Base-by-base conservation (phyloP, 2,888 invertebrate genomes). In the Mesorhabditis belari region DNA sequence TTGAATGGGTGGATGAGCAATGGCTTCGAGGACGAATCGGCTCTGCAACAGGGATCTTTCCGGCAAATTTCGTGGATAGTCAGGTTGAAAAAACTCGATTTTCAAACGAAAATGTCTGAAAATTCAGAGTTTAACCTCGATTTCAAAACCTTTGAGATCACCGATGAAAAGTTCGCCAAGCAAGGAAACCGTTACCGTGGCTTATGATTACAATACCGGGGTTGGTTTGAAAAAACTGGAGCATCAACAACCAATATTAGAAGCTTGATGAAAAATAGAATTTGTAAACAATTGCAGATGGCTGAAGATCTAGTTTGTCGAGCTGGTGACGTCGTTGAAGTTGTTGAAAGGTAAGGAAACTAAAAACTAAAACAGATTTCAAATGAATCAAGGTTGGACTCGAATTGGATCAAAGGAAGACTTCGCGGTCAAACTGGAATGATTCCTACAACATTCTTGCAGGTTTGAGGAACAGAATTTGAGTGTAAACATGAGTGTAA, bases 11-110 rank as follows among this genome's bases (percentile, higher is more conserved):
- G 9, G 69, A 65, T 55, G 66, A 63, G 9, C 76, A 78, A 58
- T 78, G 78, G 78, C 59, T 76, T 2, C 66, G 70, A n/a, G 78
- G 78, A 12, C 69, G 75, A 49, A 57, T 58, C 9, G 57, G 62
- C 28, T 73, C 73, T n/a, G 59, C 61, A 29, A 49, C 51, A 2
- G 77, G 77, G 27, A 77, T 77, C 25, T 78, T 77, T 55, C 77
- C 77, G 0, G 54, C 61, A 19, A 71, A 61, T 49, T 77, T 67
- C 55, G 76, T 77, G 23, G 24, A 57, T n/a, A 53, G 27, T 49
- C n/a, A n/a, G n/a, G n/a, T n/a, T n/a, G n/a, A n/a, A 24, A 53
- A 17, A 28, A 54, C 12, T 28, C 55, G 19, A 21, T 27, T 52
- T 51, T 51, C 35, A 53, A 50, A 28, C n/a, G n/a, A n/a, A n/a